Conservation (phyloP, 37 sponge, comb jelly and placozoan species). For the Axinella damicornis region DNA sequence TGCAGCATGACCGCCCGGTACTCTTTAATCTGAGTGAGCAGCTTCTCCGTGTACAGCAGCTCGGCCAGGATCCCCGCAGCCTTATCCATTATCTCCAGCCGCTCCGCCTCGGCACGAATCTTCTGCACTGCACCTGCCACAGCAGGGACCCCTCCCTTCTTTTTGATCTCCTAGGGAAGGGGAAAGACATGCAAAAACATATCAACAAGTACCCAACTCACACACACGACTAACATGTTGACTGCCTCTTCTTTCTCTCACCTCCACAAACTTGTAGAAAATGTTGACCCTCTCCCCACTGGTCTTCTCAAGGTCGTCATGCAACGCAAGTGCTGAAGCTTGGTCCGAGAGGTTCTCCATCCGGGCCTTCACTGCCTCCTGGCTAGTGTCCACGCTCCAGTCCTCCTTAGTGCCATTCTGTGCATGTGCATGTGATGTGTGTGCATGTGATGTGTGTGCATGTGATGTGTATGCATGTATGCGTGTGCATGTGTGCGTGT, state of each 20-base stretch:
- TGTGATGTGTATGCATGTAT: no score
- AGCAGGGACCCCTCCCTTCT: constrained; percentile 51
- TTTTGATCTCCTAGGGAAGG: constrained; percentile 56
- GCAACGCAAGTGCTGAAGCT: constrained; percentile 65
- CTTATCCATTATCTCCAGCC: constrained; percentile 94
- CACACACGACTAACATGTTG: not conserved
- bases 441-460: not conserved
- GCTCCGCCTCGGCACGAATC: constrained; percentile 92
- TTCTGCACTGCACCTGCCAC: constrained; percentile 51
- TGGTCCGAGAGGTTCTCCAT: constrained; percentile 65
- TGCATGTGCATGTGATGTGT: not conserved
- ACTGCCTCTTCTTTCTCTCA: not conserved
- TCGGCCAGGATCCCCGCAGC: constrained; percentile 94
- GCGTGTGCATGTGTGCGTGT: no score
- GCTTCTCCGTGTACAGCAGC: constrained; percentile 81
- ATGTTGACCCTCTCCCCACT: constrained; percentile 78
- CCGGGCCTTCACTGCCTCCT: constrained; percentile 83
- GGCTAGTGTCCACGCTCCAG: constrained; percentile 92
- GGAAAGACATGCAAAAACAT: not conserved
- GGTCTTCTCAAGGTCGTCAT: constrained; percentile 75
- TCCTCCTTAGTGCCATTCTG: constrained; percentile 61
- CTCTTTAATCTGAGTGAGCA: constrained; percentile 85
- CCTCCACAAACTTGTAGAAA: constrained; percentile 92
- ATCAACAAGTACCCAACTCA: not conserved
- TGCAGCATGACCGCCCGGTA: constrained; percentile 88